phyloP scores from a whole-genome alignment of 2,113 vertebrate genomes.

The Salvelinus namaycush region DNA sequence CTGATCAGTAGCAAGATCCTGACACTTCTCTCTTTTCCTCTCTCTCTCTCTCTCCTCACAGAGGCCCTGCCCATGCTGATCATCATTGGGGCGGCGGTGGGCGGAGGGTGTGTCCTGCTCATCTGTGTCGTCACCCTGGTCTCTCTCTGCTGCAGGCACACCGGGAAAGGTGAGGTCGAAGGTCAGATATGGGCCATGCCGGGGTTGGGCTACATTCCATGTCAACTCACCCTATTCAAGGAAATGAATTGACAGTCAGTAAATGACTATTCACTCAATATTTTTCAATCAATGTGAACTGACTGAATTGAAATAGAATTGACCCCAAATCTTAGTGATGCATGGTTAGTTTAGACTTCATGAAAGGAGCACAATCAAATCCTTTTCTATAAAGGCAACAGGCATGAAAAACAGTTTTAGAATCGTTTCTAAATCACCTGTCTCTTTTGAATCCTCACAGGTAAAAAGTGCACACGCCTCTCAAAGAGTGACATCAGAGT shows the following conservation, averaged over 20 bases:
- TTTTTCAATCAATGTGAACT: background rate
- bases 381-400: background rate
- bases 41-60: constrained; percentile 47
- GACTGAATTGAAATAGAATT: background rate
- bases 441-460: constrained; percentile 44
- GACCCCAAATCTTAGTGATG: background rate
- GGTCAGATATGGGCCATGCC: constrained; percentile 38
- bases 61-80: constrained; percentile 79
- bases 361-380: background rate
- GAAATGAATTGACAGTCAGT: background rate
- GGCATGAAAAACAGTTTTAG: background rate
- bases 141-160: constrained; percentile 80
- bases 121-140: constrained; percentile 76
- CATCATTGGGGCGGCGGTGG: constrained; percentile 76
- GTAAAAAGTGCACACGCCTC: constrained; percentile 79
- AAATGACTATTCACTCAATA: background rate
- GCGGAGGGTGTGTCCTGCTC: constrained; percentile 74
- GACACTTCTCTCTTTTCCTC: too few species aligned
- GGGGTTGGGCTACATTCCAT: background rate
- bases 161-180: constrained; percentile 80
- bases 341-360: background rate
- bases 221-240: background rate
- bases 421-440: background rate
- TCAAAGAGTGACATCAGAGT: constrained; percentile 85
- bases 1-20: too few species aligned